These are phyloP conservation scores for Caenorhabditis panamensis DNA, from an alignment of 2,888 invertebrate species.

Conservation along the genomic window DNA sequence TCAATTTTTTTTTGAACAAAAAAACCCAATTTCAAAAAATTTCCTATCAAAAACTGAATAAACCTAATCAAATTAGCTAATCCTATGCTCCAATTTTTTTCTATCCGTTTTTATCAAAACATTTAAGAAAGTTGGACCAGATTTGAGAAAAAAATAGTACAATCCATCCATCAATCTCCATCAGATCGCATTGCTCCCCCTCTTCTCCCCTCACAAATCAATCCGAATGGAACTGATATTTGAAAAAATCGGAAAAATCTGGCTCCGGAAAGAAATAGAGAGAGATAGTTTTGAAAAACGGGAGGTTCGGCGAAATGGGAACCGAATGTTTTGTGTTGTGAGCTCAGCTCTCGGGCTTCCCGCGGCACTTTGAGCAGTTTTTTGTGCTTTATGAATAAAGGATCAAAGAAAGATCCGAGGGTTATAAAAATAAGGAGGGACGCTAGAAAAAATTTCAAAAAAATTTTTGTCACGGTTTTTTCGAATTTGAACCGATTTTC, in stretches of 20 bases:
- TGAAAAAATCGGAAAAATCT: background rate
- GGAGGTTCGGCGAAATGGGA: background rate
- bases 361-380: background rate
- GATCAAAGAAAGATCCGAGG: too few species aligned
- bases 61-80: too few species aligned
- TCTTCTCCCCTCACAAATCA: slow-evolving; percentile 1
- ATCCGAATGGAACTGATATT: background rate
- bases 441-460: too few species aligned
- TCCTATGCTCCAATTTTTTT: too few species aligned
- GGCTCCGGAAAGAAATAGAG: background rate
- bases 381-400: background rate
- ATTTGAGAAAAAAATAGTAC: background rate
- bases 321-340: background rate
- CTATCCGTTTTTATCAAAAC: too few species aligned
- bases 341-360: too few species aligned
- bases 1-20: too few species aligned
- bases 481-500: too few species aligned
- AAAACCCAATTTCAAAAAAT: too few species aligned
- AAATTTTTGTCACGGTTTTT: too few species aligned
- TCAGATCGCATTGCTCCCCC: background rate
- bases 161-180: background rate
- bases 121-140: background rate
- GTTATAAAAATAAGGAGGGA: too few species aligned
- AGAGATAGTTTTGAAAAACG: background rate
- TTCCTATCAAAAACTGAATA: too few species aligned